A percentile compares a stretch with the other conserved stretches of the same genome.
Evolutionary conservation across 1,140 invertebrate species (phyloP).

Genomic region (Anagrus nilaparvatae): DNA sequence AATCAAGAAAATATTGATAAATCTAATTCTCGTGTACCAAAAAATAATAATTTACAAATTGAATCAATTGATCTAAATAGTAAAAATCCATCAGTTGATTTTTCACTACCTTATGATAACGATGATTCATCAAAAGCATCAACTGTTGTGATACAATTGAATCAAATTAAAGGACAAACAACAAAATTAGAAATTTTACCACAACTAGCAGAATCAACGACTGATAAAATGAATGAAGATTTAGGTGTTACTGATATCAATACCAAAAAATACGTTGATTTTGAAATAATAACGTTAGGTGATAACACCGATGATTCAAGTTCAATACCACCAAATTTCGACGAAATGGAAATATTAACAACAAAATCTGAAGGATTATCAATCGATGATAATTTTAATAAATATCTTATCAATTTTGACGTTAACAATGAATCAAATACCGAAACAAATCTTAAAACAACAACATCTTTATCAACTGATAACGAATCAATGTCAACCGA

Average conservation of each 20-base stretch:
- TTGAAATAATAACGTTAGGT: too few species aligned
- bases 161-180: neutral
- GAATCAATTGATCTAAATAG: too few species aligned
- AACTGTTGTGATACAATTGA: slow-evolving; percentile 1
- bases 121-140: slow-evolving; percentile 6
- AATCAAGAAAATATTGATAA: slow-evolving; percentile 1
- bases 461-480: slow-evolving; percentile 2
- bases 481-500: neutral
- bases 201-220: slow-evolving; percentile 8
- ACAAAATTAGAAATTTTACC: slow-evolving; percentile 10
- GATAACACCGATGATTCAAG: too few species aligned
- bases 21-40: neutral
- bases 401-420: neutral
- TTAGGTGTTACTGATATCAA: neutral
- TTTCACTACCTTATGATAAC: slow-evolving; percentile 4
- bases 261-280: too few species aligned
- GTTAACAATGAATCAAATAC: neutral
- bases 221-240: slow-evolving; percentile 4
- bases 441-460: neutral
- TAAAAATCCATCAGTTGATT: slow-evolving; percentile 6
- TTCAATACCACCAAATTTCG: too few species aligned
- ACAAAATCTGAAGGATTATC: too few species aligned
- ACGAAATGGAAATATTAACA: too few species aligned
- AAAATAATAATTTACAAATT: slow-evolving; percentile 14
- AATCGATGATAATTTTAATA: too few species aligned